phyloP scores from a whole-genome alignment of 2,888 invertebrate genomes.

The Hemaris fuciformis region DNA sequence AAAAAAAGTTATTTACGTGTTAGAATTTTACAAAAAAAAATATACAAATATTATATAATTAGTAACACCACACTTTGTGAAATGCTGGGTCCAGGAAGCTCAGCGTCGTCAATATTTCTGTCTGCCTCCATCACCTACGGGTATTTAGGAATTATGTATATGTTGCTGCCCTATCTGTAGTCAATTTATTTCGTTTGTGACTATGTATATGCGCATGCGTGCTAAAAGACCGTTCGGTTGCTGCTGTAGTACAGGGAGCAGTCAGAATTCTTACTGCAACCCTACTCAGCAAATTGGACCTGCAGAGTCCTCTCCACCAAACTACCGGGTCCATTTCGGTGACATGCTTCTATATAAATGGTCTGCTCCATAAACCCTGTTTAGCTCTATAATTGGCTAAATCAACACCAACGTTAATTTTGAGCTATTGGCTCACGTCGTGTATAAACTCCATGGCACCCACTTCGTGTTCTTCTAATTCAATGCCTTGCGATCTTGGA shows the following conservation, averaged over 20 bases:
- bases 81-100: too few species aligned
- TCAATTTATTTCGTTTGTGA: slow-evolving; percentile 27
- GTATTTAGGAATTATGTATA: too few species aligned
- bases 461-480: slow-evolving; percentile 24
- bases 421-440: slow-evolving; percentile 20
- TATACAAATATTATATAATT: too few species aligned
- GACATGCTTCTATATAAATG: slow-evolving; percentile 22
- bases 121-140: too few species aligned
- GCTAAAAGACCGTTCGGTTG: slow-evolving; percentile 25
- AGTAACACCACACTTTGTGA: too few species aligned
- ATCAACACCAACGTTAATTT: slow-evolving; percentile 23
- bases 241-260: slow-evolving; percentile 27
- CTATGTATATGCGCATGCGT: slow-evolving; percentile 23
- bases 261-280: slow-evolving; percentile 27
- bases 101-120: too few species aligned
- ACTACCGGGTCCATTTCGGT: slow-evolving; percentile 19
- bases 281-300: slow-evolving; percentile 20
- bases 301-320: slow-evolving; percentile 17
- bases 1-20: too few species aligned
- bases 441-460: slow-evolving; percentile 25
- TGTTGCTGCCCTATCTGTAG: slow-evolving; percentile 23
- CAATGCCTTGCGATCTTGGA: slow-evolving; percentile 26
- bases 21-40: too few species aligned
- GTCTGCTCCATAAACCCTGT: slow-evolving; percentile 23
- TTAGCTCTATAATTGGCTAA: slow-evolving; percentile 27